Conservation (phyloP, 2,113 vertebrate genomes). For the Hylia prasina region DNA sequence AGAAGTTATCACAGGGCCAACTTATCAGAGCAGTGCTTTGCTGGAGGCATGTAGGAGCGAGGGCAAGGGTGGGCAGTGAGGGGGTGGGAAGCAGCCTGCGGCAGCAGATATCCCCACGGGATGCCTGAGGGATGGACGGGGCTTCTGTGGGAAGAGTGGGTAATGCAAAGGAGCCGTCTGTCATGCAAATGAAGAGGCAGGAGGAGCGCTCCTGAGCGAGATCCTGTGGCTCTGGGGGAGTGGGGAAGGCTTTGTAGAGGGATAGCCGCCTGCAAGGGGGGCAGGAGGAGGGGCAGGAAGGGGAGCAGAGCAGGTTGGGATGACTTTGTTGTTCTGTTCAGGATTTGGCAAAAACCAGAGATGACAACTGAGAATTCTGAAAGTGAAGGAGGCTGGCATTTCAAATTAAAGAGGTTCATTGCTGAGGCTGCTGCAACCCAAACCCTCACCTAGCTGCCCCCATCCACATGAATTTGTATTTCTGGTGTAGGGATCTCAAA, state of each 20-base stretch:
- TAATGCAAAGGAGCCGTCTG: background rate
- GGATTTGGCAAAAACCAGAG: background rate
- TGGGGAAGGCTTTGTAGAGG: background rate
- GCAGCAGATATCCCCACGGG: background rate
- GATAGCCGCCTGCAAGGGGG: background rate
- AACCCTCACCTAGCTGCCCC: background rate
- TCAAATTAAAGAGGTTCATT: background rate
- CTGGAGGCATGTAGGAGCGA: background rate
- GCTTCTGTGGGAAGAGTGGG: background rate
- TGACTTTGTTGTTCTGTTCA: background rate
- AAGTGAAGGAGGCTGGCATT: background rate
- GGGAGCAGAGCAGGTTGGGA: background rate
- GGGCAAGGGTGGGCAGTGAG: background rate
- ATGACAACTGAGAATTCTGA: background rate
- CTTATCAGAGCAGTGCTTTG: background rate
- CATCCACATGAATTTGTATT: background rate
- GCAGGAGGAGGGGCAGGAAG: background rate
- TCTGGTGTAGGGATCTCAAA: background rate
- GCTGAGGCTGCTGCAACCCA: background rate
- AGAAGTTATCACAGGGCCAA: background rate
- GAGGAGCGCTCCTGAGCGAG: background rate
- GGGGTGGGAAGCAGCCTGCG: background rate
- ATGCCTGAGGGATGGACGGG: background rate
- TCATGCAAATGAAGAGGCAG: background rate
- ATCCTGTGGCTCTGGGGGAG: background rate